These are phyloP conservation scores for Oryzias curvinotus DNA, from an alignment of 2,113 vertebrate species.

Conservation along the genomic window DNA sequence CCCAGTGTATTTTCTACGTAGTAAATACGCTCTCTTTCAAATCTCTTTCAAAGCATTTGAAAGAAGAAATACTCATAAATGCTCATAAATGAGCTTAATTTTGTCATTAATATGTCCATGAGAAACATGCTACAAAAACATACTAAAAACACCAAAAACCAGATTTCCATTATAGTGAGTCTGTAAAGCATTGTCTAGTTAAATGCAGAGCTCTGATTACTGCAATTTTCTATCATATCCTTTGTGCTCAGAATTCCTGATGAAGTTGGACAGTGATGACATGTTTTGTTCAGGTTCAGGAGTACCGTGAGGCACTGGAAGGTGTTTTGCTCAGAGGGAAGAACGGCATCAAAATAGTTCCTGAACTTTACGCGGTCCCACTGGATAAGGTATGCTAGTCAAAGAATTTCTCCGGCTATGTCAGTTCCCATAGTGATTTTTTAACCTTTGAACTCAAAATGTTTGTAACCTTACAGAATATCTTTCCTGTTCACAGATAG, in stretches of 20 bases:
- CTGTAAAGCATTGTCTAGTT: too few relatives aligned
- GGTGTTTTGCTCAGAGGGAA: constrained; percentile 90
- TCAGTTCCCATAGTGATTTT: not conserved
- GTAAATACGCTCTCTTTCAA: too few relatives aligned
- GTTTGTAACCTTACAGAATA: not conserved
- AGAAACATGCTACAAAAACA: too few relatives aligned
- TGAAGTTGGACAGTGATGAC: not conserved
- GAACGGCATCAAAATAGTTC: constrained; percentile 89
- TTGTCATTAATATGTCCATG: too few relatives aligned
- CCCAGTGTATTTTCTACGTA: too few relatives aligned
- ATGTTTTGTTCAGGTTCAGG: constrained; percentile 82
- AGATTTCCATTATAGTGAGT: too few relatives aligned
- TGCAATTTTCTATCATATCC: too few relatives aligned
- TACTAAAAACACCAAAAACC: too few relatives aligned
- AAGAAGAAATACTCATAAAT: too few relatives aligned
- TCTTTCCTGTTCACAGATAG: constrained; percentile 76
- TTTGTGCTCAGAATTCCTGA: not conserved
- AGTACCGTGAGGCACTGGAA: constrained; percentile 94
- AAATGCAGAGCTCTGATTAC: too few relatives aligned
- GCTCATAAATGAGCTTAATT: too few relatives aligned
- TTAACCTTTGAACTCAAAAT: not conserved
- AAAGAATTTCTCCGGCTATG: not conserved
- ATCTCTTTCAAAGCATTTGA: too few relatives aligned
- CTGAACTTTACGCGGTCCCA: constrained; percentile 93
- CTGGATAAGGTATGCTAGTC: constrained; percentile 82